Evolutionary conservation across 1,140 invertebrate genomes (phyloP), one percentile per base, ranked within the genome.

Genomic region (Neodiprion virginianus): DNA sequence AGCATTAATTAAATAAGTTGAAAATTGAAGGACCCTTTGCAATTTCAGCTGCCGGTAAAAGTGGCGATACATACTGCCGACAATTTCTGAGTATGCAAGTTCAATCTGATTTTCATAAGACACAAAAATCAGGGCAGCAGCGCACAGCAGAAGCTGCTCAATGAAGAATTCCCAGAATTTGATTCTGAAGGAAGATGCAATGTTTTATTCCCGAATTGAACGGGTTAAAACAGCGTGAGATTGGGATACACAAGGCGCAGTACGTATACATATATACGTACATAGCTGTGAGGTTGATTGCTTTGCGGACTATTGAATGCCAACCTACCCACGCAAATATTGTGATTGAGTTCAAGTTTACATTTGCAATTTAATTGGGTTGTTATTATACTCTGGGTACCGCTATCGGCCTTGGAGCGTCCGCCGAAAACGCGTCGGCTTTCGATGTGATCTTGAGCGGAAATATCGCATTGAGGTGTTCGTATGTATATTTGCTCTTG

Each of bases 271-370:
- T 40, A 40, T 40, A 40, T 61, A 61, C 8, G 8, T 61, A 12
- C n/a, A 61, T 61, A 61, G 53, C 53, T 61, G n/a, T 17, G 53
- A 17, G n/a, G 11, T 17, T 14, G n/a, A 61, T 61, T 61, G 53
- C 53, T 17, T 61, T 61, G 53, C 53, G 53, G 53, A 8, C 53
- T 8, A 61, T 61, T 61, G 53, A 61, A 61, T 61, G 8, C 53
- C 53, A 8, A 61, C 53, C 53, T 61, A 61, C 53, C 53, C 53
- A 61, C 53, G 11, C 53, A 61, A 61, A 61, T 61, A 61, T 61
- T 61, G 53, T 61, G 53, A 61, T 61, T 61, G 53, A 61, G 53
- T 61, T 61, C 53, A 61, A 61, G 53, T 61, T 61, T 61, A 61
- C 53, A 61, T 61, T 61, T 8, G 53, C 53, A 61, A 61, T 61